Evolutionary conservation across 1,140 invertebrate species (phyloP), one percentile per base, ranked within the genome.

Genomic region (Tetramorium simillimum): DNA sequence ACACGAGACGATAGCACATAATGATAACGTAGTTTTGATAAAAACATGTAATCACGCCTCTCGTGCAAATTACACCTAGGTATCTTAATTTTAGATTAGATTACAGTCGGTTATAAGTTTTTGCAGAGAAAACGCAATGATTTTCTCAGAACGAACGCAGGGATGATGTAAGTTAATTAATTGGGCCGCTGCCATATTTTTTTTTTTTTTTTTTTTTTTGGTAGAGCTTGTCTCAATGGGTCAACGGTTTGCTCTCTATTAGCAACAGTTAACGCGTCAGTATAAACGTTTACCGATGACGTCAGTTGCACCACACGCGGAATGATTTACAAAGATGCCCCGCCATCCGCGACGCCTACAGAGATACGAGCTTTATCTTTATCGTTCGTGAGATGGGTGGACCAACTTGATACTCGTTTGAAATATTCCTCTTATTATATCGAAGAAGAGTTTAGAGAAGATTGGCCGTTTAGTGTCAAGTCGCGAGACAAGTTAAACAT

Each of bases 271-370:
- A 91, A 89, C 90, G 65, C 85, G 51, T 1, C 63, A 28, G 58
- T 33, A 89, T 73, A 89, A 91, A 90, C 86, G 77, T 89, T 92
- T 87, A 63, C 82, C 60, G 58, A 53, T 90, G 86, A 89, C 87
- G 88, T 86, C 89, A 86, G 49, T 81, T 43, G 53, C 60, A 49
- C 28, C 51, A 37, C 37, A 90, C 70, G 85, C 85, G 77, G 76
- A 78, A 87, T 69, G 58, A 89, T 90, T 53, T 75, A 65, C 56
- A 77, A 51, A 40, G 60, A 76, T 56, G 58, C 58, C 33, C 53
- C 56, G 40, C 56, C 24, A n/a, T 49, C 18, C 21, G 7, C 67
- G 51, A 21, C 51, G 43, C n/a, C 53, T 60, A 51, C 43, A 43
- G 24, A 85, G 75, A 88, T 78, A 72, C 7, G 51, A 82, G 18